These are phyloP conservation scores for Eilema sororculum DNA, from an alignment of 2,888 invertebrate genomes.

Conservation along the genomic window DNA sequence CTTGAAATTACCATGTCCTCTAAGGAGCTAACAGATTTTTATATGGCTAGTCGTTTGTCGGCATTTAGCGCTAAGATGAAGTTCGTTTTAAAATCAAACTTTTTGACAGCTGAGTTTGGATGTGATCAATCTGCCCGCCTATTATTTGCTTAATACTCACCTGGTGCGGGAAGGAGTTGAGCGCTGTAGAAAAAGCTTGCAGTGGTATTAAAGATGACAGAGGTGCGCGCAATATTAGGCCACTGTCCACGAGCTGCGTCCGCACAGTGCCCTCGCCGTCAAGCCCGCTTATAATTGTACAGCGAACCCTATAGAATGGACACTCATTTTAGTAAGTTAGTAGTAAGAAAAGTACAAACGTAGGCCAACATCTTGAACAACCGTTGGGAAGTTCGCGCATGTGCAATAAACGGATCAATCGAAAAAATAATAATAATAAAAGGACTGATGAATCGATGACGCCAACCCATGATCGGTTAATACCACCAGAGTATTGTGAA, in stretches of 20 bases:
- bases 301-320: conserved; percentile 71
- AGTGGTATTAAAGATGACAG: conserved; percentile 81
- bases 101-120: not conserved
- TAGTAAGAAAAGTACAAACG: not conserved
- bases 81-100: no score
- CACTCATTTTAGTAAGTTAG: not conserved
- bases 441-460: no score
- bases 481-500: no score
- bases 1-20: no score
- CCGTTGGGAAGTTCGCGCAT: not conserved
- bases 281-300: conserved; percentile 78
- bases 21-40: no score
- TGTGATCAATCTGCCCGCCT: not conserved
- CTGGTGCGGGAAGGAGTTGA: conserved; percentile 87
- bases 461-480: no score
- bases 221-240: conserved; percentile 79
- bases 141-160: conserved; percentile 62
- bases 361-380: not conserved
- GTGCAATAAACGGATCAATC: not conserved
- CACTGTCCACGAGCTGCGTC: conserved; percentile 82
- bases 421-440: no score
- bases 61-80: no score
- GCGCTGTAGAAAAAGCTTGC: conserved; percentile 82
- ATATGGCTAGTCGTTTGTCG: no score
- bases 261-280: conserved; percentile 82